phyloP scores from a whole-genome alignment of 2,113 vertebrate genomes.

The Hemicordylus capensis region DNA sequence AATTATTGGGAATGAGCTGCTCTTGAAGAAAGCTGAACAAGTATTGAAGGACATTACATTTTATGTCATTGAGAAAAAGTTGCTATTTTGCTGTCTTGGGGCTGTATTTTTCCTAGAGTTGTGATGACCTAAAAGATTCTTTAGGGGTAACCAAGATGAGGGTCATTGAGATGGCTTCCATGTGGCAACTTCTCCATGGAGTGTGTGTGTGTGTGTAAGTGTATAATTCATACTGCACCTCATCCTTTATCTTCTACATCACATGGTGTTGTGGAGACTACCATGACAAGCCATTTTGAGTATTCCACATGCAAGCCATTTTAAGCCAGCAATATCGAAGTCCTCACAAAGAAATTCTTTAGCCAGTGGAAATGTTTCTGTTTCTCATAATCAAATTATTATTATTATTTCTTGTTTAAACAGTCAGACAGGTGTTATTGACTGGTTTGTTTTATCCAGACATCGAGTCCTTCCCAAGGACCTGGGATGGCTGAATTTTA shows the following conservation, averaged over 20 bases:
- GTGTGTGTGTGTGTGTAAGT: no score
- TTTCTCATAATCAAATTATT: no score
- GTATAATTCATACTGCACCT: background rate
- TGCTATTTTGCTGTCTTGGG: no score
- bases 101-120: background rate
- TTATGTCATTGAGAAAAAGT: background rate
- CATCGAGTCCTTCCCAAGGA: no score
- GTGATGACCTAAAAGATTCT: background rate
- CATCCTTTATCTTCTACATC: background rate
- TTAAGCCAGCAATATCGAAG: background rate
- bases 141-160: background rate
- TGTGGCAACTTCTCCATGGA: background rate
- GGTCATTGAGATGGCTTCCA: background rate
- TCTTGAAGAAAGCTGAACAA: no score
- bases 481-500: no score
- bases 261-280: background rate
- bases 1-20: background rate
- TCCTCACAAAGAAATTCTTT: no score
- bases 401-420: no score
- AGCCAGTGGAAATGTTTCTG: no score
- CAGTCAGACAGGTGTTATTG: no score
- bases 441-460: no score
- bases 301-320: background rate
- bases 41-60: background rate
- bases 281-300: background rate